Conservation (phyloP, 2,888 invertebrate genomes). For the Hoplodrina blanda region DNA sequence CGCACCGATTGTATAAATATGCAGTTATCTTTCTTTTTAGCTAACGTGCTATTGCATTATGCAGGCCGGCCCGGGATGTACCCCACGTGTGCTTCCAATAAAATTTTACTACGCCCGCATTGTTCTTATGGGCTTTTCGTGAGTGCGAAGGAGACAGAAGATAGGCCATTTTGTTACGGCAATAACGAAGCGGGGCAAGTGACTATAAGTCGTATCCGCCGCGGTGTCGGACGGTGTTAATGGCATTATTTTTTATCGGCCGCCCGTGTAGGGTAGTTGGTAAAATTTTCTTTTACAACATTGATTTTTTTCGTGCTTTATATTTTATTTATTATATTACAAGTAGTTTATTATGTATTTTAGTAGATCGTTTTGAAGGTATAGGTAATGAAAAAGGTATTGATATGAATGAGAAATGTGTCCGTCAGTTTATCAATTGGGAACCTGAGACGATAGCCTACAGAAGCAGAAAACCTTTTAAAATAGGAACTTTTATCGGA, state of each 20-base stretch:
- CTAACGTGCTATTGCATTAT: conserved; percentile 89
- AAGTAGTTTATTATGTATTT: conserved; percentile 58
- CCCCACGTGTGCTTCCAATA: conserved; percentile 89
- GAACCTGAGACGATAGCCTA: not conserved
- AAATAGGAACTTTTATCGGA: not conserved
- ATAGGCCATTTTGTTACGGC: conserved; percentile 82
- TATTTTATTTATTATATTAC: conserved; percentile 56
- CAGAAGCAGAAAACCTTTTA: not conserved
- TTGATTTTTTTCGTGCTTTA: conserved; percentile 68
- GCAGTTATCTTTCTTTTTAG: conserved; percentile 90
- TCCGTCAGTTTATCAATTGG: conserved; percentile 1
- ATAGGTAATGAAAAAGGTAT: conserved; percentile 38
- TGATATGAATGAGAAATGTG: conserved; percentile 26
- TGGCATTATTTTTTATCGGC: conserved; percentile 79
- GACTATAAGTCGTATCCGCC: conserved; percentile 80
- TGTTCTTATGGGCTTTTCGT: conserved; percentile 80
- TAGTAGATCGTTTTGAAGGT: conserved; percentile 29
- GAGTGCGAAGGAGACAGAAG: conserved; percentile 74
- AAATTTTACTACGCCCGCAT: conserved; percentile 88
- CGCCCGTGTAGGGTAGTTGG: conserved; percentile 68
- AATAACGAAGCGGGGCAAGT: conserved; percentile 81
- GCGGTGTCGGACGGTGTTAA: conserved; percentile 75
- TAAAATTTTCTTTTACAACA: conserved; percentile 72
- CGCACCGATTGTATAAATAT: conserved; percentile 88
- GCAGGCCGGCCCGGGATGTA: conserved; percentile 77